phyloP scores from a whole-genome alignment of 2,797 vertebrate species.

The Enteromius afrohamiltoni region DNA sequence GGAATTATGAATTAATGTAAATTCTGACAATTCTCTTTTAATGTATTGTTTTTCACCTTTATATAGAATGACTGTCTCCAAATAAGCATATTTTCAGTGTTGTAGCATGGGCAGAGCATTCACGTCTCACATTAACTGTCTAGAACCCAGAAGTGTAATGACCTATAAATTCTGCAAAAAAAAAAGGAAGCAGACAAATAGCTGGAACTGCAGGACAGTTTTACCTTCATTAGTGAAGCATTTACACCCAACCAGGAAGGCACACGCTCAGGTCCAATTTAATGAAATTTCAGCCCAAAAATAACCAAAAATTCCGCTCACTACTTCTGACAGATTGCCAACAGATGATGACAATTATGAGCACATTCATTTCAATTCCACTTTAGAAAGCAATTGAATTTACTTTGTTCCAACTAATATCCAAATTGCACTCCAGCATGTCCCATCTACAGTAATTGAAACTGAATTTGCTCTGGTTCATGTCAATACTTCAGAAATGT shows the following conservation, averaged over 20 bases:
- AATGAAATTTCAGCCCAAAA: conserved; percentile 20
- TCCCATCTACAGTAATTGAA: background rate
- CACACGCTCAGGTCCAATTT: conserved; percentile 29
- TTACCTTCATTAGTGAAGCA: conserved; percentile 26
- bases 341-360: conserved; percentile 17
- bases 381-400: conserved; percentile 12
- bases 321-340: conserved; percentile 7
- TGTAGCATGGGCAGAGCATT: background rate
- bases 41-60: background rate
- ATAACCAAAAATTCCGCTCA: conserved; percentile 23
- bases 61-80: background rate
- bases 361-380: conserved; percentile 19
- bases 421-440: background rate
- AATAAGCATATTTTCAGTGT: background rate
- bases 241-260: conserved; percentile 34
- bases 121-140: background rate
- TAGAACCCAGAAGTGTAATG: conserved; percentile 1
- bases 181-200: conserved; percentile 18
- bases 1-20: background rate
- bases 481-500: background rate
- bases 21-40: background rate
- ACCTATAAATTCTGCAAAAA: conserved; percentile 14
- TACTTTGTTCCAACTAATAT: background rate
- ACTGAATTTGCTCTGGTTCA: background rate
- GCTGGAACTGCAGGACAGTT: conserved; percentile 8